Conservation (phyloP, 2,113 vertebrate genomes). For the Tetraodon nigroviridis region DNA sequence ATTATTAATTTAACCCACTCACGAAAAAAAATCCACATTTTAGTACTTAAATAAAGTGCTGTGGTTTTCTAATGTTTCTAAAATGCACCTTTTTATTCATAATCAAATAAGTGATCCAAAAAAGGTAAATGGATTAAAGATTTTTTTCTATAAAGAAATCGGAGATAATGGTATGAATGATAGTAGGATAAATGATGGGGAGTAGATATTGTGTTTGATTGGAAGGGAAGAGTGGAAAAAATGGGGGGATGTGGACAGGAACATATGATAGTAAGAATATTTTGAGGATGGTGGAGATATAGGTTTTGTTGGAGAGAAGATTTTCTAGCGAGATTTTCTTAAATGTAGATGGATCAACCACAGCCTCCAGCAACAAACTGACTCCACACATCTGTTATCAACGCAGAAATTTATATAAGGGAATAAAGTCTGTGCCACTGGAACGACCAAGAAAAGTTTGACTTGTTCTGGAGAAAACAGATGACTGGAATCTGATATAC, state of each 20-base stretch:
- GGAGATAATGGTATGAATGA: too few relatives aligned
- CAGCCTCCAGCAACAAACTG: constrained; percentile 22
- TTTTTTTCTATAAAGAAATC: too few relatives aligned
- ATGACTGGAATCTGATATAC: neutral
- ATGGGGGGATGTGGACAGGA: constrained; percentile 60
- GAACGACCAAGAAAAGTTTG: neutral
- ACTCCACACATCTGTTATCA: constrained; percentile 31
- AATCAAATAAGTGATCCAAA: neutral
- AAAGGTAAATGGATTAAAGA: too few relatives aligned
- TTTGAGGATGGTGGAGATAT: constrained; percentile 43
- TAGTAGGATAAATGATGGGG: constrained; percentile 68
- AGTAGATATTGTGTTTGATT: constrained; percentile 73
- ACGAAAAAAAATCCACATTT: too few relatives aligned
- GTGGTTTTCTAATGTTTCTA: too few relatives aligned
- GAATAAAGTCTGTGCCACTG: neutral
- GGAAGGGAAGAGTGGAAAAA: constrained; percentile 75
- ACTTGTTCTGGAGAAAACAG: neutral
- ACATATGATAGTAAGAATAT: constrained; percentile 72
- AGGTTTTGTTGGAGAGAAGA: constrained; percentile 44
- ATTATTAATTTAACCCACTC: too few relatives aligned
- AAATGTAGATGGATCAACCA: constrained; percentile 38
- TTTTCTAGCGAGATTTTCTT: constrained; percentile 34
- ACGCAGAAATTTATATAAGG: constrained; percentile 1
- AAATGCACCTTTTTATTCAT: neutral
- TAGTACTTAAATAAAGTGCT: too few relatives aligned